Evolutionary conservation across 2,113 vertebrate genomes (phyloP).

Genomic region (Halcyon malimbica): DNA sequence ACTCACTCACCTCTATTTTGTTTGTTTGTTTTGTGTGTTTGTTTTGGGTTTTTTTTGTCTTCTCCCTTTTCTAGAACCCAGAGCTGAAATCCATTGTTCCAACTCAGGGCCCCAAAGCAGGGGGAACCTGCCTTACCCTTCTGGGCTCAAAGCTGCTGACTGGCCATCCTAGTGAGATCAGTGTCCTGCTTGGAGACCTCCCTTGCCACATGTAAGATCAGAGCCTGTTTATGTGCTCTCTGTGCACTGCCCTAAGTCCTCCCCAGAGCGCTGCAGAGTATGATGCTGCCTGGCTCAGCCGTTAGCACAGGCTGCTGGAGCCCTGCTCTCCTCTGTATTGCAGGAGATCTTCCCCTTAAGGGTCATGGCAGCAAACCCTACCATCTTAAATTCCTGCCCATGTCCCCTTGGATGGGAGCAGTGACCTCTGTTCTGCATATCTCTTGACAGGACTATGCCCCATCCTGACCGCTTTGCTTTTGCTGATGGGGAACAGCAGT

Average conservation of each 20-base stretch:
- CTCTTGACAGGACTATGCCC: neutral
- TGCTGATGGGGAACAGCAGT: neutral
- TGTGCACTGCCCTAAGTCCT: neutral
- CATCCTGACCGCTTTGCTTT: neutral
- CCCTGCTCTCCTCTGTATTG: neutral
- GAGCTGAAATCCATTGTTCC: slow-evolving; percentile 86
- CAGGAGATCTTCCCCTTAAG: neutral
- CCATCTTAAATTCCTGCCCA: neutral
- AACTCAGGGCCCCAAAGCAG: slow-evolving; percentile 86
- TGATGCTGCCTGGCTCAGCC: neutral
- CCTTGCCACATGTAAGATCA: slow-evolving; percentile 88
- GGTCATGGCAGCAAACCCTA: neutral
- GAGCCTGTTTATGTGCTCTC: neutral
- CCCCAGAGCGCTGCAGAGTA: neutral
- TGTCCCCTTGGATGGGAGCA: neutral
- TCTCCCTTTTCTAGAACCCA: slow-evolving; percentile 79
- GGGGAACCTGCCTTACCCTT: slow-evolving; percentile 89
- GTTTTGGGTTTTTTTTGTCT: no score
- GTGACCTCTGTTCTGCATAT: neutral
- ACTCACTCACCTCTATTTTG: neutral
- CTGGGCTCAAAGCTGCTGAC: slow-evolving; percentile 89
- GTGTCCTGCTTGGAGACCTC: slow-evolving; percentile 84
- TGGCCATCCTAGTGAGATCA: slow-evolving; percentile 84
- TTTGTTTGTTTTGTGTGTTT: neutral
- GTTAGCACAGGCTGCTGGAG: neutral